phyloP scores from a whole-genome alignment of 2,113 vertebrate genomes.

The Mus musculus region DNA sequence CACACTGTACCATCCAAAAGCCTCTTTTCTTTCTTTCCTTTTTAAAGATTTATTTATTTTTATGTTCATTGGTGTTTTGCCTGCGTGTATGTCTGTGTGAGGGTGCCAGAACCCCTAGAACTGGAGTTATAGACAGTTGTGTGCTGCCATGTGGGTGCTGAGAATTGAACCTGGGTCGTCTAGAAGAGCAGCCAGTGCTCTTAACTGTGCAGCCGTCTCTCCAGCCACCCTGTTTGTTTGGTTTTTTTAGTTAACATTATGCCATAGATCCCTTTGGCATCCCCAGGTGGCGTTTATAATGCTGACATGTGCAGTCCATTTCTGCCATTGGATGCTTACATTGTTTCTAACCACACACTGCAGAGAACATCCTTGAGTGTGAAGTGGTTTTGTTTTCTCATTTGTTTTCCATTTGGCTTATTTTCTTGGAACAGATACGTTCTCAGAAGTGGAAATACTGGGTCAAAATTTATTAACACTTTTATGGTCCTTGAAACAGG shows the following conservation, averaged over 20 bases:
- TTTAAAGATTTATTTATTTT: not conserved
- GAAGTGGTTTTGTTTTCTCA: not conserved
- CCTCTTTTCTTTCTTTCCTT: not conserved
- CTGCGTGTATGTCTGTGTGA: not conserved
- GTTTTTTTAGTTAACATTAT: not conserved
- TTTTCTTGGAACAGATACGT: slow-evolving; percentile 74
- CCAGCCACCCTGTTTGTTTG: not conserved
- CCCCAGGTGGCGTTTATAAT: slow-evolving; percentile 13
- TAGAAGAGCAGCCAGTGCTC: not conserved
- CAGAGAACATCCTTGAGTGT: slow-evolving; percentile 6
- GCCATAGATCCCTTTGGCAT: not conserved
- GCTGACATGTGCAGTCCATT: not conserved
- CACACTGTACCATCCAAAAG: not conserved
- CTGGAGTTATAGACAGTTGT: not conserved
- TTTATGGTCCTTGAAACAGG: slow-evolving; percentile 69
- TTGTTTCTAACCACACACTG: slow-evolving; percentile 50
- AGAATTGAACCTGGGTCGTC: not conserved
- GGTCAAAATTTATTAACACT: slow-evolving; percentile 76
- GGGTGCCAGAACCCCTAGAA: too few relatives aligned
- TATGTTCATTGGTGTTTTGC: not conserved
- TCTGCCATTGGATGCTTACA: not conserved
- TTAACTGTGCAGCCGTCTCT: not conserved
- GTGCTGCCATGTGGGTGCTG: not conserved
- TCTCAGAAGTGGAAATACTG: slow-evolving; percentile 76
- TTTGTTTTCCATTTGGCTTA: not conserved